Percentiles rank a stretch among this genome's conserved stretches.
phyloP scores from a whole-genome alignment of 2,113 vertebrate species.

The Abramis brama region DNA sequence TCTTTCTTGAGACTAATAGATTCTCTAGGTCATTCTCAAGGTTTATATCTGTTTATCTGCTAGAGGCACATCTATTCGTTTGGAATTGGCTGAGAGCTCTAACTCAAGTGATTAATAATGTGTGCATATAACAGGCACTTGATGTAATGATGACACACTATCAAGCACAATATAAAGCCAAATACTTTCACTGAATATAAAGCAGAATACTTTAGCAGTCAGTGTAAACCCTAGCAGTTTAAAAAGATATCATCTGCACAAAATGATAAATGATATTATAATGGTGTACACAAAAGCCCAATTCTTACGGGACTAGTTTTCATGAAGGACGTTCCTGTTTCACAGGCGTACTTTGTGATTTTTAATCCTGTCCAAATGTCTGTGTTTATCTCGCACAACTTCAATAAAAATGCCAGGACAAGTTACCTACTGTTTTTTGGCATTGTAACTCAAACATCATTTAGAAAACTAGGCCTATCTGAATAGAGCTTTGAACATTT shows the following conservation, averaged over 20 bases:
- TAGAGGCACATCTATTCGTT: not conserved
- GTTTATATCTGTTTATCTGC: constrained; percentile 27
- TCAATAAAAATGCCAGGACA: too few relatives aligned
- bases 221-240: not conserved
- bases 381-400: too few relatives aligned
- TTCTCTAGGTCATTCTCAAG: constrained; percentile 31
- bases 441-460: too few relatives aligned
- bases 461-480: too few relatives aligned
- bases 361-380: too few relatives aligned
- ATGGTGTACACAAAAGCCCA: not conserved
- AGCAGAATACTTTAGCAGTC: not conserved
- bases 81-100: not conserved
- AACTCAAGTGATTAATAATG: constrained; percentile 19
- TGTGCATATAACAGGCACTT: not conserved
- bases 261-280: not conserved
- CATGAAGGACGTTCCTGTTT: too few relatives aligned
- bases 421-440: too few relatives aligned
- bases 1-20: not conserved
- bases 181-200: not conserved
- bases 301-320: too few relatives aligned
- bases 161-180: not conserved
- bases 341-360: not conserved
- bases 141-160: constrained; percentile 9
- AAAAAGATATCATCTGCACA: not conserved
- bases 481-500: not conserved